phyloP scores from a whole-genome alignment of 2,888 invertebrate species.

The Ochlodes sylvanus region DNA sequence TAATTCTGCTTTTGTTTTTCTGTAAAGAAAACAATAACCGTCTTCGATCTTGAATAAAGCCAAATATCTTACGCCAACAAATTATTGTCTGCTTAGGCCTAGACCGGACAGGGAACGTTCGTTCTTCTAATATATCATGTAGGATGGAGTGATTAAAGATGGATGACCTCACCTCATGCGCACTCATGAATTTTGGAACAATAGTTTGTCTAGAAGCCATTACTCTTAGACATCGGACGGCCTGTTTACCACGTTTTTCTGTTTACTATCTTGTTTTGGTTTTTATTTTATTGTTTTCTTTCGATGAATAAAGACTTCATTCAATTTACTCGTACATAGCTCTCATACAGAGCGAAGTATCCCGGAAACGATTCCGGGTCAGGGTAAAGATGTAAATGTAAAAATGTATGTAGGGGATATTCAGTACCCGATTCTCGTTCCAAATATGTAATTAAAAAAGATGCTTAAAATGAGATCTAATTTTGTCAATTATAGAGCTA shows the following conservation, averaged over 20 bases:
- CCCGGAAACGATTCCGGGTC: no score
- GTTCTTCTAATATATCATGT: background rate
- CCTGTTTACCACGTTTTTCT: background rate
- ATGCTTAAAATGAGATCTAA: no score
- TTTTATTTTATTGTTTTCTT: background rate
- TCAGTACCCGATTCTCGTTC: no score
- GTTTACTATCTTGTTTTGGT: background rate
- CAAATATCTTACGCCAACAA: background rate
- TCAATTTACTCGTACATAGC: no score
- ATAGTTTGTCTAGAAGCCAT: background rate
- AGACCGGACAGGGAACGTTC: background rate
- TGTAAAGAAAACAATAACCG: background rate
- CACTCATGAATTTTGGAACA: conserved; percentile 3
- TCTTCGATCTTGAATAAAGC: background rate
- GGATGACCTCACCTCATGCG: background rate
- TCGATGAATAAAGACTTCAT: background rate
- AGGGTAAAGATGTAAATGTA: no score
- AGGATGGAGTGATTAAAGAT: conserved; percentile 6
- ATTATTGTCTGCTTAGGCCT: background rate
- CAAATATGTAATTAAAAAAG: no score
- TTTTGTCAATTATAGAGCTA: no score
- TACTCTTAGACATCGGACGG: background rate
- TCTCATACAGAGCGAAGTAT: no score
- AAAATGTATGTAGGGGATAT: no score
- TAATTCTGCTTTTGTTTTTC: background rate